Base-by-base conservation (phyloP, 1,140 invertebrate species). In the Drosophila hydei region DNA sequence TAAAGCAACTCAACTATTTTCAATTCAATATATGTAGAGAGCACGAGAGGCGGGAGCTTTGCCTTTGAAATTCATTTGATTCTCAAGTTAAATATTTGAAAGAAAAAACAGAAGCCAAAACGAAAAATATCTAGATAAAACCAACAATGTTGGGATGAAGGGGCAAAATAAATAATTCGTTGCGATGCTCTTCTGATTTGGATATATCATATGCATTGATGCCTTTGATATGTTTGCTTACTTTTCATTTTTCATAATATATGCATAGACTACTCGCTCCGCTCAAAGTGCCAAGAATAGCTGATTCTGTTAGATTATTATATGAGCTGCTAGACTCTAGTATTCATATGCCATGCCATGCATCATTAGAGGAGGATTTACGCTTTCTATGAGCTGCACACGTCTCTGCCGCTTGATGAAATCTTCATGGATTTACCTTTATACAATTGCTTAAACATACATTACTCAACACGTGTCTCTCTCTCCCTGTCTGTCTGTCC, bases 51-150 rank as follows among this genome's bases (percentile, higher is more conserved):
- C 27, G 7, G 1, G 14, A 18, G 25, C 18, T 45, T 33, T 23
- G 40, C 12, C 12, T 23, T 4, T 42, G 27, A n/a, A 48, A 48
- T 59, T 59, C n/a, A 47, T 59, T 60, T 60, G n/a, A 48, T 48
- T 23, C 48, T 23, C 18, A 2, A 60, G 19, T 5, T 12, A 25
- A 18, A 42, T 27, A 42, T 55, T 42, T 38, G 0, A 11, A 30
- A 12, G 30, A 51, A 30, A 40, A 40, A 40, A 6, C 3, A 40
- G 12, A 40, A 40, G 7, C 6, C 7, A 40, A 40, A 4, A n/a
- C 2, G 12, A 38, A 38, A 40, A 40, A 40, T 38, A 33, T 33
- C 30, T 38, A 0, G n/a, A 40, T 5, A 42, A 33, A 33, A 11
- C 9, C 14, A 18, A 3, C n/a, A 16, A 8, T 16, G 38, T 16